These are phyloP conservation scores for Hippocampus guttulatus DNA, from an alignment of 2,113 vertebrate genomes.

Conservation along the genomic window DNA sequence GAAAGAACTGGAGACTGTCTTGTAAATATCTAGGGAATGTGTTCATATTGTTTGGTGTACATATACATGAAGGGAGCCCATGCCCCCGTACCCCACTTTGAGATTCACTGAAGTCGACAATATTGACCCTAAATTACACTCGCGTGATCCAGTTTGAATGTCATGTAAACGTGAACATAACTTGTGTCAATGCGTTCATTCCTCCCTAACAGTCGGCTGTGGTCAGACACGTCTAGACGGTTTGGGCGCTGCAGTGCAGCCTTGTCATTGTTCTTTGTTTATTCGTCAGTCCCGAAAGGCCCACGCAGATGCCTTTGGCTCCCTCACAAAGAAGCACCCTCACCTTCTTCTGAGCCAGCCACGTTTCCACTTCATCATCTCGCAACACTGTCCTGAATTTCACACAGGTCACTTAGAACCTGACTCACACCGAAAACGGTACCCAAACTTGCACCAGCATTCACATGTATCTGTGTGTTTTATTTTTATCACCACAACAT, in stretches of 20 bases:
- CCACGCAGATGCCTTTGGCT: constrained; percentile 5
- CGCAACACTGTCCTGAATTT: constrained; percentile 68
- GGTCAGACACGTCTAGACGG: constrained; percentile 42
- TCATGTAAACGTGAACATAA: background rate
- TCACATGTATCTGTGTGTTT: background rate
- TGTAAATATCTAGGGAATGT: constrained; percentile 45
- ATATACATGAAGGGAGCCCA: no score
- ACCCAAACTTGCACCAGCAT: constrained; percentile 26
- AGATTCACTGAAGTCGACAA: background rate
- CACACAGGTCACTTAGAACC: constrained; percentile 52
- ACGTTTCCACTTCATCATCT: constrained; percentile 39
- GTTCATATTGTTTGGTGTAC: background rate
- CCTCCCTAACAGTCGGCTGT: background rate
- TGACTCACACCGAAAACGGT: background rate
- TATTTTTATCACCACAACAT: background rate
- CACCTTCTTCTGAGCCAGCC: constrained; percentile 26
- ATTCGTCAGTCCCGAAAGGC: constrained; percentile 34
- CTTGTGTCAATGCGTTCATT: constrained; percentile 1
- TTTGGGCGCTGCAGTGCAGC: background rate
- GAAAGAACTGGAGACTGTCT: constrained; percentile 68
- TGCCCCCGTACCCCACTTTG: no score
- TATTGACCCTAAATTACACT: background rate
- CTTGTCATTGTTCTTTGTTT: constrained; percentile 10
- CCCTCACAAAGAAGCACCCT: constrained; percentile 1
- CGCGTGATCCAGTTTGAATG: background rate